Conservation (phyloP, 2,113 vertebrate genomes). For the Vanacampus margaritifer region DNA sequence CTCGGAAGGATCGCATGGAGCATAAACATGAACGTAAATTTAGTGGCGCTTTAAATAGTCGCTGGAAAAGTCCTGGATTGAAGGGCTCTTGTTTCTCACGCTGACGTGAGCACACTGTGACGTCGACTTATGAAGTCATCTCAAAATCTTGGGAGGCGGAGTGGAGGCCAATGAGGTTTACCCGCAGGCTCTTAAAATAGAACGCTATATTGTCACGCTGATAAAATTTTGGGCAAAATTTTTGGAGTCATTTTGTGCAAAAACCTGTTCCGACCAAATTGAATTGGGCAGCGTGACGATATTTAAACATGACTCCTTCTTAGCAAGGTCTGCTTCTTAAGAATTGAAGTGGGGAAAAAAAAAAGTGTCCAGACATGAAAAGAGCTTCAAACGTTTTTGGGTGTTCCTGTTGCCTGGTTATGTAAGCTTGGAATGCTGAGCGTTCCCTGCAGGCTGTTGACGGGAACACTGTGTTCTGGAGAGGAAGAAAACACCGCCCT, state of each 20-base stretch:
- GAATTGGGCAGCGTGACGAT: no score
- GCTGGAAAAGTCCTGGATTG: background rate
- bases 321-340: no score
- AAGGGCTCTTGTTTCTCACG: background rate
- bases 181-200: background rate
- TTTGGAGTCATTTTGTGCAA: no score
- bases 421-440: conserved; percentile 1
- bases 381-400: background rate
- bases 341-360: background rate
- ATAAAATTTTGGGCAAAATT: no score
- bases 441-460: background rate
- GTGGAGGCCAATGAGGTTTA: background rate
- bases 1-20: background rate
- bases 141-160: background rate
- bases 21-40: background rate
- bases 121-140: background rate
- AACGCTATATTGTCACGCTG: background rate
- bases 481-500: background rate
- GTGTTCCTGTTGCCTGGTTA: background rate
- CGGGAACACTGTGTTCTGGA: background rate
- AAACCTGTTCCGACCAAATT: no score
- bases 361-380: background rate
- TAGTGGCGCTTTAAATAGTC: background rate
- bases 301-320: no score
- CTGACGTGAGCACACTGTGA: background rate